Conservation (phyloP, 1,140 invertebrate genomes). For the Drosophila arawakana region DNA sequence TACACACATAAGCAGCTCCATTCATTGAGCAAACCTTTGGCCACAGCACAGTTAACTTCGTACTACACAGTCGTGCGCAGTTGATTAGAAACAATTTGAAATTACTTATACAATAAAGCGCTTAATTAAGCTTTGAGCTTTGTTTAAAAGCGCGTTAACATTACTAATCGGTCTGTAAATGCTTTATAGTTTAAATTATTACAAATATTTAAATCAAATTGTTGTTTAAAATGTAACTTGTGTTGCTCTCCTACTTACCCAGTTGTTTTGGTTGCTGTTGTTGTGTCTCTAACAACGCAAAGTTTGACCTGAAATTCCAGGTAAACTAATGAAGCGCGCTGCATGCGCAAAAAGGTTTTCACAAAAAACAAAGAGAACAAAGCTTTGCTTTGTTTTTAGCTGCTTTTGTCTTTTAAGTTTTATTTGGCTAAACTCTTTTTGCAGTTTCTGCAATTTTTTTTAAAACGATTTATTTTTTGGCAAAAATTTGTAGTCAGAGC, state of each 20-base stretch:
- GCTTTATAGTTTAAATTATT: background rate
- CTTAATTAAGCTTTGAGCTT: slow-evolving; percentile 7
- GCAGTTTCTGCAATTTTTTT: slow-evolving; percentile 44
- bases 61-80: slow-evolving; percentile 32
- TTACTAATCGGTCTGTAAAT: background rate
- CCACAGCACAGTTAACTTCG: slow-evolving; percentile 13
- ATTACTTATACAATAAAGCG: slow-evolving; percentile 20
- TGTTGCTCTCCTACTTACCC: slow-evolving; percentile 6
- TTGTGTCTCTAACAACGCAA: slow-evolving; percentile 35
- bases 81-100: slow-evolving; percentile 36
- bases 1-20: slow-evolving; percentile 35
- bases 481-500: slow-evolving; percentile 22
- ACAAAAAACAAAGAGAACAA: slow-evolving; percentile 10
- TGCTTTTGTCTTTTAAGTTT: slow-evolving; percentile 36
- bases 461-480: slow-evolving; percentile 12
- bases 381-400: slow-evolving; percentile 38
- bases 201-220: background rate
- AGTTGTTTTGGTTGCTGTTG: background rate
- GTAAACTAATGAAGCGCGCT: slow-evolving; percentile 67
- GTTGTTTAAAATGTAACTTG: background rate
- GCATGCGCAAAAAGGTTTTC: slow-evolving; percentile 31
- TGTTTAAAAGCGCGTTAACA: background rate
- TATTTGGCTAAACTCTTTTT: slow-evolving; percentile 41
- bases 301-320: slow-evolving; percentile 68
- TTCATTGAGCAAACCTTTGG: slow-evolving; percentile 52